Base-by-base conservation (phyloP, 1,140 invertebrate species). In the Carcinoscorpius rotundicauda region DNA sequence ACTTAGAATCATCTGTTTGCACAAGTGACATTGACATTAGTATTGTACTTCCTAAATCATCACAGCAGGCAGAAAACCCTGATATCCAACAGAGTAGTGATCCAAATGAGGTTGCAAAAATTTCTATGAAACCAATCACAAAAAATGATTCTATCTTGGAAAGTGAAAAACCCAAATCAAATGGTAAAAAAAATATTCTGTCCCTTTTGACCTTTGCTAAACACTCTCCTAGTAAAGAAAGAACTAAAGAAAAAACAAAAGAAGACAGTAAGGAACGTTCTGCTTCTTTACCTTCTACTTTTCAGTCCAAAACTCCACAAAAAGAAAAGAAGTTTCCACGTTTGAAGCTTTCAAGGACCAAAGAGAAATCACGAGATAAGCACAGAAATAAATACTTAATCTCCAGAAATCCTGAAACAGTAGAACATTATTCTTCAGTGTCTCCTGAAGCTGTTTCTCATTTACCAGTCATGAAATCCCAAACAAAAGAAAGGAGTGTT, bases 261-360 rank as follows among this genome's bases (percentile, higher is more conserved):
- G 53, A 66, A 6, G 61, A 60, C 49, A 60, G 58, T 9, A 66
- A 69, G 55, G 63, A 67, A 11, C 49, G 61, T 9, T 63, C 67
- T 4, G 11, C 61, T 11, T 66, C 66, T 29, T 55, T 65, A 52
- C 60, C 67, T 6, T 62, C 51, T 80, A 61, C 71, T 70, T 61
- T 72, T 64, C 49, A 57, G 67, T 9, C 67, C 71, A 61, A 72
- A 68, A 65, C 61, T 67, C n/a, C 69, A 58, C 3, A 65, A 61
- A 81, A 66, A 82, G 82, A 65, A 78, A 84, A 63, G 82, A 58
- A 61, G 11, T 66, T 68, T 51, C 64, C 67, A 50, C 55, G 64
- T 48, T 59, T 73, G 64, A 74, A 74, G 62, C 70, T 84, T n/a
- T 79, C 84, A 3, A 86, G 83, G 73, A 81, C 82, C 0, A 86